Conservation (phyloP, 2,888 invertebrate genomes). For the Andrena fulva region DNA sequence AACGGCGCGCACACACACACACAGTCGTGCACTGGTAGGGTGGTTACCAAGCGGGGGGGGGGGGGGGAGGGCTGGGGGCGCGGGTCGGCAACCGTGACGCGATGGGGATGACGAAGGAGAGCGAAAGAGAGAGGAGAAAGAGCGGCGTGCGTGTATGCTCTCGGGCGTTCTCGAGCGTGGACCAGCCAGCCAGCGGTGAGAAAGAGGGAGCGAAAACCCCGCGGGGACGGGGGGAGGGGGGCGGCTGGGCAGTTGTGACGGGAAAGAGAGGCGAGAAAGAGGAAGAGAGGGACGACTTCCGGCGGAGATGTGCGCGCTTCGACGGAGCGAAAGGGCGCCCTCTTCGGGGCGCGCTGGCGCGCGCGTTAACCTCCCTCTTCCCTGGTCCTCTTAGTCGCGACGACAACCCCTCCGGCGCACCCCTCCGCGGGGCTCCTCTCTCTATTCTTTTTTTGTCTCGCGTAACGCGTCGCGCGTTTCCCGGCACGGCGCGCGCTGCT, state of each 20-base stretch:
- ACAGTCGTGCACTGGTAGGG: neutral
- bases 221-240: conserved; percentile 25
- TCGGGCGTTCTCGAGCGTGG: conserved; percentile 45
- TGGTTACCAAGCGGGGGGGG: neutral
- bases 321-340: conserved; percentile 67
- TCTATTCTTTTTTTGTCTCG: conserved; percentile 53
- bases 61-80: conserved; percentile 12
- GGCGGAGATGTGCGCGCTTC: conserved; percentile 67
- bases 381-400: conserved; percentile 63
- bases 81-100: conserved; percentile 50
- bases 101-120: conserved; percentile 33
- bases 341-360: conserved; percentile 65
- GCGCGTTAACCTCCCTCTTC: conserved; percentile 70
- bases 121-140: conserved; percentile 47
- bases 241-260: neutral
- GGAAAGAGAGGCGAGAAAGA: conserved; percentile 22
- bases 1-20: neutral
- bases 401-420: conserved; percentile 25
- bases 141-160: conserved; percentile 12
- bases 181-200: conserved; percentile 36
- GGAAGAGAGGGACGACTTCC: conserved; percentile 59
- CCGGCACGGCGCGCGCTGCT: conserved; percentile 68
- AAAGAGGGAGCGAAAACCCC: conserved; percentile 29
- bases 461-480: conserved; percentile 51
- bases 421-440: neutral